These are phyloP conservation scores for Choristoneura fumiferana DNA, from an alignment of 1,140 invertebrate genomes.

Conservation along the genomic window DNA sequence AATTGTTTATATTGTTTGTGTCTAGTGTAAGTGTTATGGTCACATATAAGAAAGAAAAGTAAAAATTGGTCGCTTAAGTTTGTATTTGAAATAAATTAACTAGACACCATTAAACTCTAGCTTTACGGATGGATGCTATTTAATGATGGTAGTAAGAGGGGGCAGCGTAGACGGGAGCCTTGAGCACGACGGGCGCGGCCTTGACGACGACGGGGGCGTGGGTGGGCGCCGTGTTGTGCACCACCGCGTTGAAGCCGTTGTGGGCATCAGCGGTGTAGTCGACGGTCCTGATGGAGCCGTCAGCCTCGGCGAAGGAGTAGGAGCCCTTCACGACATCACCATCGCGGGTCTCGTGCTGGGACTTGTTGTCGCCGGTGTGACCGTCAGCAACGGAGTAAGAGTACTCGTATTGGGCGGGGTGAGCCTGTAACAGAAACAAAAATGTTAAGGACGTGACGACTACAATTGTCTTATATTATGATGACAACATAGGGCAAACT, in stretches of 20 bases:
- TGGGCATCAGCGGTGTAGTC: conserved; percentile 54
- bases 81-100: too few species aligned
- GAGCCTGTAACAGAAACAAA: conserved; percentile 25
- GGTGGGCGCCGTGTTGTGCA: conserved; percentile 66
- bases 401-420: conserved; percentile 57
- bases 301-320: conserved; percentile 51
- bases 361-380: conserved; percentile 75
- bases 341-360: conserved; percentile 77
- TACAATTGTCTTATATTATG: too few species aligned
- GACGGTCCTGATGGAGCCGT: conserved; percentile 25
- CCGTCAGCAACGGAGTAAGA: conserved; percentile 62
- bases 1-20: too few species aligned
- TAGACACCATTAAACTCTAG: too few species aligned
- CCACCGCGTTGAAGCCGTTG: conserved; percentile 66
- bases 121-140: not conserved
- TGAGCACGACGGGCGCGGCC: conserved; percentile 7
- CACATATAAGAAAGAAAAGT: too few species aligned
- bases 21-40: too few species aligned
- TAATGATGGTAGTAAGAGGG: conserved; percentile 18
- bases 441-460: too few species aligned
- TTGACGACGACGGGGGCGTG: conserved; percentile 50
- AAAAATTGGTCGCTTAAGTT: too few species aligned
- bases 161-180: not conserved
- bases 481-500: not conserved
- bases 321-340: conserved; percentile 75